Base-by-base conservation (phyloP, 2,113 vertebrate genomes). In the Sigmodon hispidus region DNA sequence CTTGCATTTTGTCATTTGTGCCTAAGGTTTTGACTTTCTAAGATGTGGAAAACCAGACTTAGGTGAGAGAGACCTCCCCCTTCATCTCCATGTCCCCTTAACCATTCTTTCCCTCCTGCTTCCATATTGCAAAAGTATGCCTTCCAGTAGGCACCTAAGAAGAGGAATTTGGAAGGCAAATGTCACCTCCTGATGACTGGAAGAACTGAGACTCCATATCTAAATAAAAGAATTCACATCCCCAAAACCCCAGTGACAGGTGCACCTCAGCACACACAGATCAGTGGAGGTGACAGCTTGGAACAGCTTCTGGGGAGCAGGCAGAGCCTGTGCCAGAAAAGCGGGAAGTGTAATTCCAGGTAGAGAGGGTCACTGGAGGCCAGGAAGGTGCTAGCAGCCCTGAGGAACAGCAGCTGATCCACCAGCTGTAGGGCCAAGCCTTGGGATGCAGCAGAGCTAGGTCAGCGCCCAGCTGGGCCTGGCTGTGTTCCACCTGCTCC, bases 181-280 rank as follows among this genome's bases (percentile, higher is more conserved):
- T 31, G 50, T 43, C 34, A 87, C 22, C 50, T 72, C 57, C 48
- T 55, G 72, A 15, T 0, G 34, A 61, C 1, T 1, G n/a, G 40
- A 91, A 87, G 45, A 73, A 40, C 8, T 3, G n/a, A 87, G 48
- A 83, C 29, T 87, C 29, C 29, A 50, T 43, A 73, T 81, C 36
- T 36, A 55, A 89, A 45, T 61, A 31, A 21, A 87, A 75, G 26
- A 8, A 50, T 34, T 90, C 22, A 31, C 17, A n/a, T 36, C 65
- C 31, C n/a, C 1, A 10, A 36, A 79, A 26, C 31, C 48, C 21
- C 7, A 29, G 85, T n/a, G 55, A 43, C 22, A 8, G 34, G 40
- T 31, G 1, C 5, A 11, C 12, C 19, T 36, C 1, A 0, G 36
- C 13, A 9, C 2, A 0, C 0, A 4, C 0, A 17, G 48, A 40